Evolutionary conservation across 2,113 vertebrate species (phyloP).

Genomic region (Megaleporinus macrocephalus): DNA sequence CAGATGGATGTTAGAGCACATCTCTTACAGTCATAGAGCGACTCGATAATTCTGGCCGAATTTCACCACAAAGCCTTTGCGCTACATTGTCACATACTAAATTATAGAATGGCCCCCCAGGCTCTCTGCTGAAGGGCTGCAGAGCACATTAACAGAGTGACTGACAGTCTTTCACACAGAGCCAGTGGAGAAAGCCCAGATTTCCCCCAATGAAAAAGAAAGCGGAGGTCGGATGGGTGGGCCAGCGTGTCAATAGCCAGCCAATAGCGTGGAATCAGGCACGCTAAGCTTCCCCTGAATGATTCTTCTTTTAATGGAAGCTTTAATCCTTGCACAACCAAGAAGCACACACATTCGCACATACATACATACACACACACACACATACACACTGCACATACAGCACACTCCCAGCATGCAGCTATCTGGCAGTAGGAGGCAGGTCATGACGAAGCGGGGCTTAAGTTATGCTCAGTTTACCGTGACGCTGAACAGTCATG

Average conservation of each 20-base stretch:
- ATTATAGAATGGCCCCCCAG: neutral
- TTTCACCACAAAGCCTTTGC: neutral
- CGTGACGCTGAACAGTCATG: slow-evolving; percentile 34
- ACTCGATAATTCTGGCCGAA: neutral
- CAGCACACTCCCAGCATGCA: slow-evolving; percentile 22
- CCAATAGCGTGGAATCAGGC: neutral
- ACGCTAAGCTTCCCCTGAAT: slow-evolving; percentile 17
- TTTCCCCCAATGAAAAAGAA: neutral
- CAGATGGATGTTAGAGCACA: neutral
- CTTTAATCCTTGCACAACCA: slow-evolving; percentile 30
- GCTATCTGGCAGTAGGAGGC: slow-evolving; percentile 32
- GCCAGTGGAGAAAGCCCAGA: neutral
- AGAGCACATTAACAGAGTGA: neutral
- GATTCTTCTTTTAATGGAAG: slow-evolving; percentile 18
- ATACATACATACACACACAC: slow-evolving; percentile 20
- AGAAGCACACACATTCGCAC: slow-evolving; percentile 19
- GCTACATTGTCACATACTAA: neutral
- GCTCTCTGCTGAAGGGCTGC: neutral
- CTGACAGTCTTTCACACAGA: slow-evolving; percentile 5
- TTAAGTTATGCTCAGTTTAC: slow-evolving; percentile 36
- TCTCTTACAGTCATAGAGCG: neutral
- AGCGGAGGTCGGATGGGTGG: neutral
- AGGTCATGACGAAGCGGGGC: slow-evolving; percentile 39
- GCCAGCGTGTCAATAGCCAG: neutral
- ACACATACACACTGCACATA: slow-evolving; percentile 18